These are phyloP conservation scores for Otolemur crassicaudatus DNA, from an alignment of 2,797 vertebrate species.

Conservation along the genomic window DNA sequence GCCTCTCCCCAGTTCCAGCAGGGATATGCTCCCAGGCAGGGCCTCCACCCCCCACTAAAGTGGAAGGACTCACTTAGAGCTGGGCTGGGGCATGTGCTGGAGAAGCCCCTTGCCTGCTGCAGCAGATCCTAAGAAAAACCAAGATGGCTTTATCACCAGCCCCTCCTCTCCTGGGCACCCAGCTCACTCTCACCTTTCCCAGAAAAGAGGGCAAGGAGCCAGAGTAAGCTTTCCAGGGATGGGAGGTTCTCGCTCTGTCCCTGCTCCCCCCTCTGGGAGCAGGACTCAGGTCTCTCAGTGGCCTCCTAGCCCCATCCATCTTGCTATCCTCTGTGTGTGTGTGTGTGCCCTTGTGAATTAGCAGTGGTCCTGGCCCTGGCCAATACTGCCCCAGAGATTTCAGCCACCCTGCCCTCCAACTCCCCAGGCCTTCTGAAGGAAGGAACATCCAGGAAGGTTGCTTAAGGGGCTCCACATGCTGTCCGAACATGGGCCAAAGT, in stretches of 20 bases:
- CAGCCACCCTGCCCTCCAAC: background rate
- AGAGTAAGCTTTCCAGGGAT: background rate
- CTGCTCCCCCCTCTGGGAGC: background rate
- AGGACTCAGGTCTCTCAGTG: background rate
- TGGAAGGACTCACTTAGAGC: accelerated
- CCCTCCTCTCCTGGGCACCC: background rate
- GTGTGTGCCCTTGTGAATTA: background rate
- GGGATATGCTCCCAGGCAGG: background rate
- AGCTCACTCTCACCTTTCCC: background rate
- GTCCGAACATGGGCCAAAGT: background rate
- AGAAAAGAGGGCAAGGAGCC: background rate
- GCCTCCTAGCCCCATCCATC: background rate
- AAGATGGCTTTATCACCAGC: background rate
- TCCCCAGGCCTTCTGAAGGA: accelerated
- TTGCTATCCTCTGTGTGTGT: accelerated
- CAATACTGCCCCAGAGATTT: background rate
- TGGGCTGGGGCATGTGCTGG: accelerated
- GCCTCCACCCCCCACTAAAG: background rate
- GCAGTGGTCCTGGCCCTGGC: background rate
- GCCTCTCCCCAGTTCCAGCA: background rate
- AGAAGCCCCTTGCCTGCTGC: background rate
- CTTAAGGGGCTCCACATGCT: background rate
- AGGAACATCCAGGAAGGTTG: background rate
- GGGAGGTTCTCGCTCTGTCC: background rate
- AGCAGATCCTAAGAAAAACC: background rate